phyloP scores from a whole-genome alignment of 92 coral and sea anemone genomes.

The Heliopora coerulea region DNA sequence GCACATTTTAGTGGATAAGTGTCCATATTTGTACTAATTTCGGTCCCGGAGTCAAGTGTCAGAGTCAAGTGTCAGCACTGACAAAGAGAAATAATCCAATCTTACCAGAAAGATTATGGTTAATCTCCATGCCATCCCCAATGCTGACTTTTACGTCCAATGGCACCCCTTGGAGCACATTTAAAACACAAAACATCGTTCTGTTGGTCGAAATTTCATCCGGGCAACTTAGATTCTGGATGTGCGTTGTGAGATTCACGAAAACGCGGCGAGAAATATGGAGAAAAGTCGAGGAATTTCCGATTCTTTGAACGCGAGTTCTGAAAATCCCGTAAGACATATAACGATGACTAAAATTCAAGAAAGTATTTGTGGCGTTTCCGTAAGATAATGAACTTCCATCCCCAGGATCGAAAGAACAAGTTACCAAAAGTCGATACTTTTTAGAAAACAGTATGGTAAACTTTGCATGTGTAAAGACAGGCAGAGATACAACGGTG shows the following conservation, averaged over 20 bases:
- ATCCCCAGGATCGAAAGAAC: slow-evolving; percentile 21
- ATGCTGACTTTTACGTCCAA: neutral
- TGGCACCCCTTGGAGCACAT: slow-evolving; percentile 8
- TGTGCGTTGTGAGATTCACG: neutral
- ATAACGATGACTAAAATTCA: neutral
- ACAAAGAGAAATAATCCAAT: neutral
- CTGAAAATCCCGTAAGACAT: slow-evolving; percentile 6
- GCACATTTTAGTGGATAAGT: too few species aligned
- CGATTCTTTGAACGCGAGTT: neutral
- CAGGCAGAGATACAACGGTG: neutral
- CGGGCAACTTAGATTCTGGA: neutral
- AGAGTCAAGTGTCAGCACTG: too few species aligned
- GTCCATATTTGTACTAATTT: neutral
- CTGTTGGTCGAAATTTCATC: neutral
- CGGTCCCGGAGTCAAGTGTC: neutral
- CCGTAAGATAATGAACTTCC: neutral
- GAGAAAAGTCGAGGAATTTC: neutral
- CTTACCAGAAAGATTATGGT: slow-evolving; percentile 8
- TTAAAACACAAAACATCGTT: slow-evolving; percentile 1
- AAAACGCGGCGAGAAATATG: slow-evolving; percentile 5
- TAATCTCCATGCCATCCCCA: neutral
- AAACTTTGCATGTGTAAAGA: slow-evolving; percentile 12
- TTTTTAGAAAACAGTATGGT: neutral
- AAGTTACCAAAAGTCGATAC: neutral
- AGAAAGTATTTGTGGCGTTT: neutral